Percentiles rank a stretch among this genome's conserved stretches.
Evolutionary conservation across 2,888 invertebrate species (phyloP).

Genomic region (Apamea anceps): DNA sequence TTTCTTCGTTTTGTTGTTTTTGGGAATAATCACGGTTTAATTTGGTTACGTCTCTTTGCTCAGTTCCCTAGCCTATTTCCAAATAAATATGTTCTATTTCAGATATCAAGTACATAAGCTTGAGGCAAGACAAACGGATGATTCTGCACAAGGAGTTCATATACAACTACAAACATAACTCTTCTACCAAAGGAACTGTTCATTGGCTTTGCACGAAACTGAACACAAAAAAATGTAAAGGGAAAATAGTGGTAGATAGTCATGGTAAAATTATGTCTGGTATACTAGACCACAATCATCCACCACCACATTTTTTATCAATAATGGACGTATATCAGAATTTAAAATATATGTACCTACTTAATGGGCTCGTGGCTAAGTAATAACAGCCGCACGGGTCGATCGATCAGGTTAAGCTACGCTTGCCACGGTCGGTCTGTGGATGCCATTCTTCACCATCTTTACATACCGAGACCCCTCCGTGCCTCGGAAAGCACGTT

Average conservation of each 20-base stretch:
- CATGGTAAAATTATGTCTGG: neutral
- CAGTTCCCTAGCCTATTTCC: neutral
- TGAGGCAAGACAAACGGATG: constrained; percentile 17
- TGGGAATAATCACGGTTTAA: neutral
- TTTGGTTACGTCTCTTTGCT: neutral
- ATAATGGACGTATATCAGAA: neutral
- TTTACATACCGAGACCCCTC: too few species aligned
- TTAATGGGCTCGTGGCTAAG: too few species aligned
- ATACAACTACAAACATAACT: neutral
- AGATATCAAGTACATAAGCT: constrained; percentile 18
- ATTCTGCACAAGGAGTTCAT: constrained; percentile 21
- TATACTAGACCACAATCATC: constrained; percentile 14
- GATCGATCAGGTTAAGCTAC: too few species aligned
- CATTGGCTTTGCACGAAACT: constrained; percentile 7
- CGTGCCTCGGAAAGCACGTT: too few species aligned
- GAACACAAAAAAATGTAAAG: constrained; percentile 14
- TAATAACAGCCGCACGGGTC: too few species aligned
- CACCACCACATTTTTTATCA: constrained; percentile 10
- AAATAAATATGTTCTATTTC: constrained; percentile 5
- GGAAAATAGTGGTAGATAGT: constrained; percentile 13
- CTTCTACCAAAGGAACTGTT: neutral
- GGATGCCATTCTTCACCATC: too few species aligned
- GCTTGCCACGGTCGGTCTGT: too few species aligned
- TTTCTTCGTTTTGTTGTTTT: neutral
- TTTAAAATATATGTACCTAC: too few species aligned